These are phyloP conservation scores for Hypotaenidia philippensis DNA, from an alignment of 2,797 vertebrate species.

Conservation along the genomic window DNA sequence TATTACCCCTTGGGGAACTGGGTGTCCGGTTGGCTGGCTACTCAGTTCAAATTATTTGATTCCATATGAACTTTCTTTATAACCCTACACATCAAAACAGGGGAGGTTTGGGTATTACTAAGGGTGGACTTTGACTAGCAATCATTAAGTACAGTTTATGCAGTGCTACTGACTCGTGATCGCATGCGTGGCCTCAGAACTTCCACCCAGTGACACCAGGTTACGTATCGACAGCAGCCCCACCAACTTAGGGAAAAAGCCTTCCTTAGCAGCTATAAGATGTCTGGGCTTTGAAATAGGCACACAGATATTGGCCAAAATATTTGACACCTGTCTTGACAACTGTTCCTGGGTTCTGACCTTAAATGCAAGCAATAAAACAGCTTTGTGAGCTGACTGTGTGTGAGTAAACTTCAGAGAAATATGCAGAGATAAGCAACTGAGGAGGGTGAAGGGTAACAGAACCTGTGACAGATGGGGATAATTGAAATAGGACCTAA, in stretches of 20 bases:
- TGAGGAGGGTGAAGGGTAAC: background rate
- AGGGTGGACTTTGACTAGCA: background rate
- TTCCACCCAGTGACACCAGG: background rate
- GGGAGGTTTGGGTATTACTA: background rate
- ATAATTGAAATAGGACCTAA: background rate
- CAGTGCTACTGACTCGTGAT: background rate
- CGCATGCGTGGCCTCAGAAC: background rate
- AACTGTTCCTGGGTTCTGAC: background rate
- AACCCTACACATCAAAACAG: background rate
- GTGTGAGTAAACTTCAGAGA: background rate
- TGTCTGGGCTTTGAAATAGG: background rate
- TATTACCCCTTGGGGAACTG: background rate
- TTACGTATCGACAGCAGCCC: background rate
- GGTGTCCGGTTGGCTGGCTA: background rate
- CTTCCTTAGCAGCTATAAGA: background rate
- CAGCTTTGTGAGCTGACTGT: background rate
- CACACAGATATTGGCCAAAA: background rate
- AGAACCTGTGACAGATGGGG: background rate
- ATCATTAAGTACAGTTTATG: background rate
- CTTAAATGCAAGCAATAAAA: background rate
- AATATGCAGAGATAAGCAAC: background rate
- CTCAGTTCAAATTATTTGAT: background rate
- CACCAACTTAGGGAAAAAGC: background rate
- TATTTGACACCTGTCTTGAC: background rate
- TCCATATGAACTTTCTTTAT: background rate